Evolutionary conservation across 2,888 invertebrate species (phyloP), one percentile per base, ranked within the genome.

Genomic region (Merodon equestris): DNA sequence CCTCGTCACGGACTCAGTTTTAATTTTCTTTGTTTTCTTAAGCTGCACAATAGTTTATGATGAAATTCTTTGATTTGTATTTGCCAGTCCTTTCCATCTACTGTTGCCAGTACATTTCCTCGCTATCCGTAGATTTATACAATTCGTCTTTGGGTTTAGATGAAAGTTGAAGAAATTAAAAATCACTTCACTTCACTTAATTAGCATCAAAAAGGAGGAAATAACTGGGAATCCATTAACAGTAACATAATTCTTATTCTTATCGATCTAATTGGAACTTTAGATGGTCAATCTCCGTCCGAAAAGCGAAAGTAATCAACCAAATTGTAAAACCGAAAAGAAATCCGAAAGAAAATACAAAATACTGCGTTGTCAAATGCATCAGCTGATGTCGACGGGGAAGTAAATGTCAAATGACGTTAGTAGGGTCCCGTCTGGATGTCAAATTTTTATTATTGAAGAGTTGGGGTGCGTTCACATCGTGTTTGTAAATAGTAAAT

Each of bases 331-430:
- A 63, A 58, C 66, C 45, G 47, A 60, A 54, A 42, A 12, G 34
- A 50, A 51, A 36, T 60, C 53, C 54, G 40, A 42, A 9, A 44
- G n/a, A 18, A 48, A 54, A 73, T 45, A 60, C 51, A 58, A 66
- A 72, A 72, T 72, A 73, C 53, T 73, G 60, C 66, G 73, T 66
- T 73, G 73, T 66, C 66, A 66, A 66, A 45, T 18, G 38, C 2
- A 54, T 40, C 71, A 71, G 71, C 71, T 64, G 72, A 38, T 45
- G 12, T 10, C 0, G 9, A 44, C 27, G 27, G 27, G 27, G 27
- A 27, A 27, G 27, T 27, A 45, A 34, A 2, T 72, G 77, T 67
- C 77, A 67, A 36, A 19, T 9, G 13, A 0, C n/a, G 9, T 0
- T 48, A 19, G 18, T 38, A 14, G 36, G 36, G 27, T 45, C 58